Evolutionary conservation across 2,797 vertebrate species (phyloP).

Genomic region (Peromyscus aztecus): DNA sequence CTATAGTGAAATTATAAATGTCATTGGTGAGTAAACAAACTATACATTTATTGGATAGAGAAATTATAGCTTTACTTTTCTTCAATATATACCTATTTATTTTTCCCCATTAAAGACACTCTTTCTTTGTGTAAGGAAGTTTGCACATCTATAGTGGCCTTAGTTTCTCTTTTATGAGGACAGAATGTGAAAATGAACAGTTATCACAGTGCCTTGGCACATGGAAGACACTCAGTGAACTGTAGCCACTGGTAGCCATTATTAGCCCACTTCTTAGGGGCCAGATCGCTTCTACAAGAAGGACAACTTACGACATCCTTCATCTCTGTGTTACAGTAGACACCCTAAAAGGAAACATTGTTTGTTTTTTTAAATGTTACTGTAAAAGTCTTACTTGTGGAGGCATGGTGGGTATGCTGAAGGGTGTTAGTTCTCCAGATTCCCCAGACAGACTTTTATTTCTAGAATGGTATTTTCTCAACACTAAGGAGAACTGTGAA

Average conservation of each 20-base stretch:
- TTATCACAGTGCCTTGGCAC: not conserved
- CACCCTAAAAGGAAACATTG: not conserved
- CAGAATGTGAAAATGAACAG: not conserved
- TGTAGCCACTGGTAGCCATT: not conserved
- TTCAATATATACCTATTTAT: conserved; percentile 33
- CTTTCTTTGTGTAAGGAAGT: not conserved
- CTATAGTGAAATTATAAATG: conserved; percentile 6
- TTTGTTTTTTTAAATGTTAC: not conserved
- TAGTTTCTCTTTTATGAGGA: conserved; percentile 3
- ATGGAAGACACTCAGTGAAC: not conserved
- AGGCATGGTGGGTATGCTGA: not conserved
- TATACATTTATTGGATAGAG: not conserved
- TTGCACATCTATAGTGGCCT: not conserved
- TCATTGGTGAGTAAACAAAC: not conserved
- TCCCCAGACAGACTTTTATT: not conserved
- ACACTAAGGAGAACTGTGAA: not conserved
- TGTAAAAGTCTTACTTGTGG: not conserved
- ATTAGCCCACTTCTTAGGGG: not conserved
- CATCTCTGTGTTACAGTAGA: not conserved
- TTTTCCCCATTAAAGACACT: conserved; percentile 33
- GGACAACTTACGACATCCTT: not conserved
- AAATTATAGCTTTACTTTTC: conserved; percentile 45
- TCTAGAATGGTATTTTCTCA: conserved; percentile 28
- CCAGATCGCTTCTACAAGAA: not conserved
- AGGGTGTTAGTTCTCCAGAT: not conserved